These are phyloP conservation scores for Casuarius casuarius DNA, from an alignment of 2,113 vertebrate genomes.

Conservation along the genomic window DNA sequence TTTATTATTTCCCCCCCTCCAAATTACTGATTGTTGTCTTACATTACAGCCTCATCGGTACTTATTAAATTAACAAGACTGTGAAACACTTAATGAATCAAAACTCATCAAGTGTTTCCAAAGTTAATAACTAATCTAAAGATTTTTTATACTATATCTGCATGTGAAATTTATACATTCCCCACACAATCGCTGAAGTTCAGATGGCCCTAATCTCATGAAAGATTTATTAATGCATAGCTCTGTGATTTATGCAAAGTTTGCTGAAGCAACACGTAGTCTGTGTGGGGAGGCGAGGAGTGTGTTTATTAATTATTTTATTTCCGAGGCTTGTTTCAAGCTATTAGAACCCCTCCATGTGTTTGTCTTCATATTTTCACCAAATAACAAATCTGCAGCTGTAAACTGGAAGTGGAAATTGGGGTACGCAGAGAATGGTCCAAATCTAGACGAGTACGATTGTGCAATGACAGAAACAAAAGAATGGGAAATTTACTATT, in stretches of 20 bases:
- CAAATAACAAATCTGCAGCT: not conserved
- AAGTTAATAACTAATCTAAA: slow-evolving; percentile 68
- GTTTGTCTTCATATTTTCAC: not conserved
- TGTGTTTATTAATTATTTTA: slow-evolving; percentile 1
- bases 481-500: not conserved
- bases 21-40: slow-evolving; percentile 80
- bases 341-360: not conserved
- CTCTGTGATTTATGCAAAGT: slow-evolving; percentile 51
- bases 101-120: slow-evolving; percentile 76
- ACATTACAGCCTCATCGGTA: slow-evolving; percentile 71
- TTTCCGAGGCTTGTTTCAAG: slow-evolving; percentile 24
- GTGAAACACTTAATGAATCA: slow-evolving; percentile 76
- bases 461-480: not conserved
- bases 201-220: slow-evolving; percentile 50
- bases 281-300: not conserved
- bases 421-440: not conserved
- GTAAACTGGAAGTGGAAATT: not conserved
- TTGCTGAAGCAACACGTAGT: slow-evolving; percentile 44
- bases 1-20: slow-evolving; percentile 65
- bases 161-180: slow-evolving; percentile 68
- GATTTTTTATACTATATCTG: slow-evolving; percentile 5
- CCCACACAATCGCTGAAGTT: slow-evolving; percentile 35
- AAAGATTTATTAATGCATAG: slow-evolving; percentile 52
- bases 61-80: slow-evolving; percentile 79
- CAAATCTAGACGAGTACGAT: not conserved